Evolutionary conservation across 2,113 vertebrate species (phyloP), one percentile per base, ranked within the genome.

Genomic region (Muntiacus reevesi): DNA sequence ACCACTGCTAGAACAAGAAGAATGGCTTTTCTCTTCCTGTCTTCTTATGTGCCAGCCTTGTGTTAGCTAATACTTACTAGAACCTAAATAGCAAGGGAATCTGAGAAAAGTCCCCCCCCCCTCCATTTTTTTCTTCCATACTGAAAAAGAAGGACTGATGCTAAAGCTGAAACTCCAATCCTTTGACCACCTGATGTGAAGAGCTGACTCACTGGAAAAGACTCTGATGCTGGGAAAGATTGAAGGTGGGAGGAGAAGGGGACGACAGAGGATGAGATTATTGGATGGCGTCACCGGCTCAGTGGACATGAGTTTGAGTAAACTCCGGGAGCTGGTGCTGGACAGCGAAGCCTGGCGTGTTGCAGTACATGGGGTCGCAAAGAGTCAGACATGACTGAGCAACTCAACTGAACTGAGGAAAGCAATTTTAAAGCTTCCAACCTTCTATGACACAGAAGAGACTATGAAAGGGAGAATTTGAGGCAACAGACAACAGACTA

Each of bases 71-170:
- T 33, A 54, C 3, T 67, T 90, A 43, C 7, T 57, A 54, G n/a
- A 92, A 47, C 6, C 16, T 50, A 17, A 3, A 52, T 6, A 23
- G 5, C 45, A 60, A 33, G 5, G 25, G 7, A 9, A 67, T 55
- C 15, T 54, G 28, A 71, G 43, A 79, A 89, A 74, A 19, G 21
- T 1, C 0, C 13, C 28, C 55, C 7, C 59, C 27, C 4, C 4
- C 0, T 0, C 13, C n/a, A n/a, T 3, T 5, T 67, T n/a, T 67
- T 67, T n/a, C 8, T 62, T 7, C 7, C 62, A 64, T 19, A n/a
- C 16, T n/a, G 62, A 19, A n/a, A 9, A 19, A 64, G 16, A 64
- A 67, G 2, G 62, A 67, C 33, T n/a, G 64, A 36, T 71, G 9
- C 17, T 71, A 5, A 71, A 71, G n/a, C 2, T 40, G 67, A 71